Conservation (phyloP, 2,888 invertebrate species). For the Cerastis leucographa region DNA sequence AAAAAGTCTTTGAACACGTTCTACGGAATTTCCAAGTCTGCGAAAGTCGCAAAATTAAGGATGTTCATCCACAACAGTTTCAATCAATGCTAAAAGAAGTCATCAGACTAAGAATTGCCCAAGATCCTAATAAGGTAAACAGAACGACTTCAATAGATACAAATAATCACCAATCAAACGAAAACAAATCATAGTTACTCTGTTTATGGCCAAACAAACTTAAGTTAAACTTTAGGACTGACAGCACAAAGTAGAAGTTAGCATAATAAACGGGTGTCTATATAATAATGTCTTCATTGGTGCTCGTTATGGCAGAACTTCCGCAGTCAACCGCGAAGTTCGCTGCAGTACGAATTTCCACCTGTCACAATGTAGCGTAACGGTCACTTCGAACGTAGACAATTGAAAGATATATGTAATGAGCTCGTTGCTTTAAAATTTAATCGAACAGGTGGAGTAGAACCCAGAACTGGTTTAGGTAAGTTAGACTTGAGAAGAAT, state of each 20-base stretch:
- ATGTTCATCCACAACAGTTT: not conserved
- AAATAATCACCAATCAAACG: slow-evolving; percentile 29
- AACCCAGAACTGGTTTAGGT: not conserved
- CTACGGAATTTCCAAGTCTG: not conserved
- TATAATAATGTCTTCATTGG: slow-evolving; percentile 69
- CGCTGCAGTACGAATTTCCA: slow-evolving; percentile 41
- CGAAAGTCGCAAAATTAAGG: not conserved
- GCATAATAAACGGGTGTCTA: slow-evolving; percentile 54
- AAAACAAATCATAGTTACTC: slow-evolving; percentile 25
- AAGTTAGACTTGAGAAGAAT: not conserved
- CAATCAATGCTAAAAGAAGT: not conserved
- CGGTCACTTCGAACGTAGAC: slow-evolving; percentile 2
- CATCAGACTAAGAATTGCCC: not conserved
- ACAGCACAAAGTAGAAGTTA: slow-evolving; percentile 58
- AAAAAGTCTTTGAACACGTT: too few relatives aligned
- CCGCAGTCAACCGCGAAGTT: slow-evolving; percentile 63
- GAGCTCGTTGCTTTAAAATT: not conserved
- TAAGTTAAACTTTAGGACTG: slow-evolving; percentile 33
- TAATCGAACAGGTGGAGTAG: not conserved
- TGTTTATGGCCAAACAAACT: slow-evolving; percentile 48
- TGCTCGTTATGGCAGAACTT: slow-evolving; percentile 58
- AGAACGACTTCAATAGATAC: slow-evolving; percentile 20
- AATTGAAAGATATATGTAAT: slow-evolving; percentile 26
- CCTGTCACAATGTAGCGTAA: slow-evolving; percentile 48
- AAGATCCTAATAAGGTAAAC: slow-evolving; percentile 9